Base-by-base conservation (phyloP, 2,888 invertebrate genomes). In the Drosophila hamatofila region DNA sequence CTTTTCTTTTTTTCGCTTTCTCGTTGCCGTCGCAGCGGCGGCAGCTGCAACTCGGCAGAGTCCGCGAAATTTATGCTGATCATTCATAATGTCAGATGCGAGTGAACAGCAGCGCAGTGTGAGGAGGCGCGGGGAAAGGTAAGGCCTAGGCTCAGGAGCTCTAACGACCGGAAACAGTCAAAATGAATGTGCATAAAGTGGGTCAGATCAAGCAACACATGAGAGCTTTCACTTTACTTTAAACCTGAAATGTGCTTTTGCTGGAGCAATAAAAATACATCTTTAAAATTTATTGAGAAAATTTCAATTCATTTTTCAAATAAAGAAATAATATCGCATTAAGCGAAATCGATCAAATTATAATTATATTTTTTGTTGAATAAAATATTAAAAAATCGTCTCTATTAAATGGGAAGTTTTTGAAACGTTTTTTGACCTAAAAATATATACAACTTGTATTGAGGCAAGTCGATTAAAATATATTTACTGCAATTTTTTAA, bases 1-100 rank as follows among this genome's bases (percentile, higher is more conserved):
- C 35, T 5, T 2, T 30, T 30, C 2, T 33, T 25, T 44, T 55
- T 48, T 35, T 46, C 52, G 41, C 44, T 11, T 18, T 39, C 35
- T 35, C 54, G 39, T n/a, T 6, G 23, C 16, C 1, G 27, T 23
- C 9, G 60, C 66, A 63, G 77, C 75, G 27, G 60, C 67, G 63
- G 80, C 75, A 67, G 80, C 75, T 80, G 83, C 83, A 89, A 52
- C 61, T 75, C 75, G 89, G 44, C 64, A 70, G 74, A 66, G 75
- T 73, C 63, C 85, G 84, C 80, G 89, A 84, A 87, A 87, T 87
- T 87, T 87, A 87, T 87, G 89, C 87, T 90, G 90, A 87, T 87
- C 87, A 90, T 87, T 87, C 90, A 87, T 87, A 87, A 90, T 87
- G 90, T 87, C 82, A 88, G 87, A 76, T 66, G 74, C 73, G 72